Conservation (phyloP, 2,113 vertebrate species). For the Budorcas taxicolor region DNA sequence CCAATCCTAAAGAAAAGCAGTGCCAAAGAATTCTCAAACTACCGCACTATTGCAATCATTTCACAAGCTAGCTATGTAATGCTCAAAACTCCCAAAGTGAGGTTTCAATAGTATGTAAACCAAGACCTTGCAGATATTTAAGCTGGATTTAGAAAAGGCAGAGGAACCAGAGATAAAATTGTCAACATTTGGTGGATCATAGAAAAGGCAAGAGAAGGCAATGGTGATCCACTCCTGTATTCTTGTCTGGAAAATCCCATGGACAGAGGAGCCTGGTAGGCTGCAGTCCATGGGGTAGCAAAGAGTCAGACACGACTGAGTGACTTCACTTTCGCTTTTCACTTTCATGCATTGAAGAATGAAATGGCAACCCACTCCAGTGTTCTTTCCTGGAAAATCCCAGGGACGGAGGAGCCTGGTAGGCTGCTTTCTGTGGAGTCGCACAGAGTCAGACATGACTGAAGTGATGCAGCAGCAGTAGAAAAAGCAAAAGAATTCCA, state of each 20-base stretch:
- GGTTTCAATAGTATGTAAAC: neutral
- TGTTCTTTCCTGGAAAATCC: too few relatives aligned
- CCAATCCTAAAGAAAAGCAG: neutral
- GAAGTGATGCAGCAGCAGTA: fast-evolving
- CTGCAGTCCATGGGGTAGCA: too few relatives aligned
- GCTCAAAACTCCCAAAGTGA: neutral
- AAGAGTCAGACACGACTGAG: too few relatives aligned
- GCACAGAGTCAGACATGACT: too few relatives aligned
- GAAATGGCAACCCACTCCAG: too few relatives aligned
- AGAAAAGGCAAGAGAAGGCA: neutral
- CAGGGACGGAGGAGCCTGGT: too few relatives aligned
- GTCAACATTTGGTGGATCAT: neutral
- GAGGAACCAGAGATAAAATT: neutral
- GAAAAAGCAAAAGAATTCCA: neutral
- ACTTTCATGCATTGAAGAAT: too few relatives aligned
- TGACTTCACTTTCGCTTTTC: too few relatives aligned
- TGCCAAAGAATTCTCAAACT: neutral
- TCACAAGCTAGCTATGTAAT: neutral
- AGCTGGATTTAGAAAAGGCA: neutral
- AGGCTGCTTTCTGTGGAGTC: too few relatives aligned
- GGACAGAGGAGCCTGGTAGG: too few relatives aligned
- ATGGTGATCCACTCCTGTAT: neutral
- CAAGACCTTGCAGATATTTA: neutral
- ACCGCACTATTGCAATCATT: neutral
- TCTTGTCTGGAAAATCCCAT: neutral